Conservation (phyloP, 2,797 vertebrate genomes). For the Avahi laniger region DNA sequence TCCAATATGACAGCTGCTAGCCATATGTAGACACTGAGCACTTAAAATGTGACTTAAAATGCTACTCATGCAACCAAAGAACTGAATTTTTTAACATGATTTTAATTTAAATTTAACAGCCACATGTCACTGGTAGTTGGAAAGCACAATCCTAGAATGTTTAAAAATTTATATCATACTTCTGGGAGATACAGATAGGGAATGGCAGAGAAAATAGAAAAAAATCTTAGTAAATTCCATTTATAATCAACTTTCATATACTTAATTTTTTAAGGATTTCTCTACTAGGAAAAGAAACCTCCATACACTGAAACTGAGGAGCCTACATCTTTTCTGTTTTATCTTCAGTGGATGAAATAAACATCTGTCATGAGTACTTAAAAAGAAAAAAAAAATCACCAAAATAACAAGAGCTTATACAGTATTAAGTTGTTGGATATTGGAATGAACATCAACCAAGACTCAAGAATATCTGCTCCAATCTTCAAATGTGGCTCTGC, state of each 20-base stretch:
- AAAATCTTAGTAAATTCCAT: background rate
- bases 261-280: constrained; percentile 21
- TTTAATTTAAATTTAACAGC: constrained; percentile 24
- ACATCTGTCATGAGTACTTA: background rate
- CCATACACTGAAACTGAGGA: background rate
- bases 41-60: constrained; percentile 17
- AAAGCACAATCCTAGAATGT: background rate
- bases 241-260: background rate
- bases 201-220: background rate
- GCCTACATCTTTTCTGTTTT: background rate
- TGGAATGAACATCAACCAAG: background rate
- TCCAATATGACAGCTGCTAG: background rate
- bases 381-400: background rate
- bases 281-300: background rate
- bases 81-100: background rate
- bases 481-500: background rate
- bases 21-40: background rate
- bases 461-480: background rate
- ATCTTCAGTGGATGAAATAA: background rate
- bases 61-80: background rate
- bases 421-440: background rate
- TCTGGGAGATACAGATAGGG: background rate
- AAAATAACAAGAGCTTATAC: background rate
- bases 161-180: background rate
- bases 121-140: background rate